These are phyloP conservation scores for Brachyopa scutellaris DNA, from an alignment of 2,888 invertebrate species.

Conservation along the genomic window DNA sequence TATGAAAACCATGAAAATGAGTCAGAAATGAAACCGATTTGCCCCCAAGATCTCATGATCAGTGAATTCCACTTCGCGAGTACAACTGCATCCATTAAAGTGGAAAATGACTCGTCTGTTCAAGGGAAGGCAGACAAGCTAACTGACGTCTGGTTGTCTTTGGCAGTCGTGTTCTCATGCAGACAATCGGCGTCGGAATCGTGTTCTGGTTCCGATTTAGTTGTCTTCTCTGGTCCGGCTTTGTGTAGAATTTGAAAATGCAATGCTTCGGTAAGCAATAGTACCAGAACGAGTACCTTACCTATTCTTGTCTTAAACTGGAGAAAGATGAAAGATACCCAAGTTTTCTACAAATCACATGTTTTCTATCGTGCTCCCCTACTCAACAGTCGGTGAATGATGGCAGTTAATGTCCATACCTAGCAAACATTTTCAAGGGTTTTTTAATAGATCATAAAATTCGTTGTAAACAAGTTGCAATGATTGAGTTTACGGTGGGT, in stretches of 20 bases:
- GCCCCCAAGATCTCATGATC: slow-evolving; percentile 33
- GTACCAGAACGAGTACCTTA: not conserved
- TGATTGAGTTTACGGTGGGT: slow-evolving; percentile 40
- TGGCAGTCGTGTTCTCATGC: slow-evolving; percentile 13
- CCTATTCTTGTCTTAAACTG: too few relatives aligned
- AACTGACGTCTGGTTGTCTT: slow-evolving; percentile 16
- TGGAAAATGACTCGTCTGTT: slow-evolving; percentile 67
- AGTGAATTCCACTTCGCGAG: slow-evolving; percentile 2
- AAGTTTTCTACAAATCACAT: slow-evolving; percentile 30
- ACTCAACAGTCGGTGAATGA: too few relatives aligned
- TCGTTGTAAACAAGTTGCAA: slow-evolving; percentile 38
- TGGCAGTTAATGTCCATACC: slow-evolving; percentile 30
- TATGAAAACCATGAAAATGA: slow-evolving; percentile 58
- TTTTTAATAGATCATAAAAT: slow-evolving; percentile 53
- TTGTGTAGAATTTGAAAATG: slow-evolving; percentile 12
- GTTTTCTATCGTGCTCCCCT: not conserved
- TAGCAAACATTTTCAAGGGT: slow-evolving; percentile 51
- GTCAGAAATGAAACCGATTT: slow-evolving; percentile 64
- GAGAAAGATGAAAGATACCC: not conserved
- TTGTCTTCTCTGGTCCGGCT: slow-evolving; percentile 11
- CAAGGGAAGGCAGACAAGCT: slow-evolving; percentile 59
- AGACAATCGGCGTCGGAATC: slow-evolving; percentile 37
- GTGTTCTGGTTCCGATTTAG: slow-evolving; percentile 61
- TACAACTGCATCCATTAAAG: slow-evolving; percentile 55
- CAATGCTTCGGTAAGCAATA: slow-evolving; percentile 48